These are phyloP conservation scores for Salticus scenicus DNA, from an alignment of 2,888 invertebrate genomes.

Conservation along the genomic window DNA sequence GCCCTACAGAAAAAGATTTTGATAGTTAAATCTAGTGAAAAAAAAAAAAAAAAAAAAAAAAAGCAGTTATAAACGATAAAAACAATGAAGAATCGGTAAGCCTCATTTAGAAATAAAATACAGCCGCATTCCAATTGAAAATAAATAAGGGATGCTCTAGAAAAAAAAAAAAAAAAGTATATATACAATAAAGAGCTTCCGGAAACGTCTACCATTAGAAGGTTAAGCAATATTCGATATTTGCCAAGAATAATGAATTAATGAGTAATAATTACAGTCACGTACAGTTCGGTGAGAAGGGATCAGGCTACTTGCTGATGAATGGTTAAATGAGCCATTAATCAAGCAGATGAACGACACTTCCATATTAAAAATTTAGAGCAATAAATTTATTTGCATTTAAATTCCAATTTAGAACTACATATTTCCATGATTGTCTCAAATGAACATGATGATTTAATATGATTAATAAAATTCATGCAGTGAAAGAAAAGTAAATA, in stretches of 20 bases:
- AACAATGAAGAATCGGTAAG: conserved; percentile 42
- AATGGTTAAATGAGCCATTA: not conserved
- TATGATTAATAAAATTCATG: too few relatives aligned
- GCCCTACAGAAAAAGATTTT: conserved; percentile 19
- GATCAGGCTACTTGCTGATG: not conserved
- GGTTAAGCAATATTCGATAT: not conserved
- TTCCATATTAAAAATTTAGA: not conserved
- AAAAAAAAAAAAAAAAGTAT: too few relatives aligned
- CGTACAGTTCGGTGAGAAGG: not conserved
- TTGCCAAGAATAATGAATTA: not conserved
- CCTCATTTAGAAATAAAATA: conserved; percentile 41
- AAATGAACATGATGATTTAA: too few relatives aligned
- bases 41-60: too few relatives aligned
- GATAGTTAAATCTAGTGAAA: conserved; percentile 22
- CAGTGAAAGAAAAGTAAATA: too few relatives aligned
- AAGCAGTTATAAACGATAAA: conserved; percentile 18
- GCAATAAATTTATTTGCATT: not conserved
- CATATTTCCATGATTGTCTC: too few relatives aligned
- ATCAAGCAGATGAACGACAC: not conserved
- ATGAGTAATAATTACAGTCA: not conserved
- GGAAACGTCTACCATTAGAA: not conserved
- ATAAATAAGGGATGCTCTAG: conserved; percentile 30
- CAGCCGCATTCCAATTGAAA: conserved; percentile 4
- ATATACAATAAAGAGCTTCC: too few relatives aligned
- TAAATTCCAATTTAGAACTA: not conserved